Evolutionary conservation across 2,888 invertebrate genomes (phyloP).

Genomic region (Alloplasta piceator): DNA sequence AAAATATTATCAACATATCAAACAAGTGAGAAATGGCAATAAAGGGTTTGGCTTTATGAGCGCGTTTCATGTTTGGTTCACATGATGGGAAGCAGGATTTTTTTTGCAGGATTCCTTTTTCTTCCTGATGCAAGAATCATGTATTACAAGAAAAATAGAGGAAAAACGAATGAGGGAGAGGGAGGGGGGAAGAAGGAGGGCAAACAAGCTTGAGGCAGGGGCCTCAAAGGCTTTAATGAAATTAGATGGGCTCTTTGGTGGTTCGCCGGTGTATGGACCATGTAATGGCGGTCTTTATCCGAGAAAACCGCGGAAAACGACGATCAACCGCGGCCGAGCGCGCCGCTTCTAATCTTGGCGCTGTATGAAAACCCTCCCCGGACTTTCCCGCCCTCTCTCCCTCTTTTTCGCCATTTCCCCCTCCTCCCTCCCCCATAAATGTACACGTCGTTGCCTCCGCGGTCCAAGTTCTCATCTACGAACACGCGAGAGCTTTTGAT

Average conservation of each 20-base stretch:
- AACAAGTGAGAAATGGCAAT: too few species aligned
- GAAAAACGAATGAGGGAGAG: background rate
- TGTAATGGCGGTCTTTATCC: conserved; percentile 73
- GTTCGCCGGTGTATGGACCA: conserved; percentile 69
- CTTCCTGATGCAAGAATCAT: conserved; percentile 14
- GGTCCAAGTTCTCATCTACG: conserved; percentile 12
- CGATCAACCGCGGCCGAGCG: conserved; percentile 57
- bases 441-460: conserved; percentile 3
- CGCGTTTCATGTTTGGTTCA: too few species aligned
- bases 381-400: conserved; percentile 5
- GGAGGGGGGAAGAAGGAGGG: conserved; percentile 14
- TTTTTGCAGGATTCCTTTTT: conserved; percentile 51
- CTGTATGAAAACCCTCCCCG: conserved; percentile 19
- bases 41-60: too few species aligned
- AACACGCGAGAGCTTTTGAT: conserved; percentile 25
- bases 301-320: conserved; percentile 58
- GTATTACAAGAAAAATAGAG: conserved; percentile 11
- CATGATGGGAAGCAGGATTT: conserved; percentile 42
- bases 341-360: conserved; percentile 42
- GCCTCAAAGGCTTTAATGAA: conserved; percentile 76
- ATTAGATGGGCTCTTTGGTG: conserved; percentile 76
- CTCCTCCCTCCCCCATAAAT: background rate
- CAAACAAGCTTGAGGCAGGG: conserved; percentile 42
- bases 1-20: too few species aligned
- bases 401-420: too few species aligned